Evolutionary conservation across 2,797 vertebrate species (phyloP).

Genomic region (Hyperoplus lanceolatus): DNA sequence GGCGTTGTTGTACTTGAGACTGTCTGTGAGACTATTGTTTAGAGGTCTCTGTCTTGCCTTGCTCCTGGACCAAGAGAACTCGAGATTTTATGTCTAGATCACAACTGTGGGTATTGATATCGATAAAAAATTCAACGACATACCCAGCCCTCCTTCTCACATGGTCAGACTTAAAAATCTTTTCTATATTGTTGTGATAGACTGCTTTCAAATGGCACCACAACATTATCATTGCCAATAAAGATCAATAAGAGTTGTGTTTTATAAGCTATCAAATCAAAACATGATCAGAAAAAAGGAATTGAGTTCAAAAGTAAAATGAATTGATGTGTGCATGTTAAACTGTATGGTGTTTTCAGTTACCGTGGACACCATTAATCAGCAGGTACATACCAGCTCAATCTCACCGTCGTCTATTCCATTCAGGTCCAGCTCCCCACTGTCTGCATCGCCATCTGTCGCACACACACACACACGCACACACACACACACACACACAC

Average conservation of each 20-base stretch:
- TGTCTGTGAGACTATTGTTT: too few species aligned
- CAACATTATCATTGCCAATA: too few species aligned
- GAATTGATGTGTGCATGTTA: neutral
- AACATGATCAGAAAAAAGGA: neutral
- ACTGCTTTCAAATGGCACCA: too few species aligned
- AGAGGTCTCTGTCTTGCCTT: neutral
- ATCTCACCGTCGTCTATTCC: conserved; percentile 97
- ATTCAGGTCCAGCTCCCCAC: conserved; percentile 94
- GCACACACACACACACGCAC: conserved; percentile 52
- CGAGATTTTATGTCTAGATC: too few species aligned
- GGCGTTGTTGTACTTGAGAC: neutral
- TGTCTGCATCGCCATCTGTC: conserved; percentile 86
- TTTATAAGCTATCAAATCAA: too few species aligned
- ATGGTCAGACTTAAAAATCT: too few species aligned
- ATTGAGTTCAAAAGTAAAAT: neutral
- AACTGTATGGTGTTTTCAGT: neutral
- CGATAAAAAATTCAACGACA: too few species aligned
- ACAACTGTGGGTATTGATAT: too few species aligned
- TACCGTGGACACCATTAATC: neutral
- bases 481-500: conserved; percentile 55
- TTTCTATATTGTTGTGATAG: too few species aligned
- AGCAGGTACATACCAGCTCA: conserved; percentile 87
- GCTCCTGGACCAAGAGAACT: too few species aligned
- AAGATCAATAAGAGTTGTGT: too few species aligned
- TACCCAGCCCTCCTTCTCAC: too few species aligned